A percentile compares a stretch with the other conserved stretches of the same genome.
Conservation (phyloP, 2,888 invertebrate species). For the Mythimna ferrago region DNA sequence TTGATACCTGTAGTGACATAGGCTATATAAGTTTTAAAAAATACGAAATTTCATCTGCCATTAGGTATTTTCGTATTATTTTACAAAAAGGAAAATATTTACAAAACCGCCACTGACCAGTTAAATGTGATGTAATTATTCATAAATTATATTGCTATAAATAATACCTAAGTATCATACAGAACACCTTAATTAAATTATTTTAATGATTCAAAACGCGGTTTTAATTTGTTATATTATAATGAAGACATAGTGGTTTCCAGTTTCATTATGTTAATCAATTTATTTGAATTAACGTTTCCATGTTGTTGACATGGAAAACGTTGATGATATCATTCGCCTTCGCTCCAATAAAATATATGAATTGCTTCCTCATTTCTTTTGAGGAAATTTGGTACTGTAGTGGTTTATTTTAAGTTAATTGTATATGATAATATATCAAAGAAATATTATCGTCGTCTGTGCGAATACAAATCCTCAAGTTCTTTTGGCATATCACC, state of each 20-base stretch:
- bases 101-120: conserved; percentile 33
- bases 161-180: conserved; percentile 22
- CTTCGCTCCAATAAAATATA: conserved; percentile 18
- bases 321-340: conserved; percentile 41
- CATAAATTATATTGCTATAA: conserved; percentile 50
- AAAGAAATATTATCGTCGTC: no score
- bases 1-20: no score
- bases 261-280: conserved; percentile 43
- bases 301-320: conserved; percentile 30
- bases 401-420: neutral
- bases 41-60: no score
- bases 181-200: conserved; percentile 57
- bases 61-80: no score
- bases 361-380: conserved; percentile 30
- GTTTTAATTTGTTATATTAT: conserved; percentile 47
- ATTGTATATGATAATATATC: no score
- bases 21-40: no score
- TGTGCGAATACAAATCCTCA: no score
- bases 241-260: conserved; percentile 53
- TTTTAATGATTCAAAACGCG: conserved; percentile 53
- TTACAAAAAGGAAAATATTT: neutral
- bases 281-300: conserved; percentile 51
- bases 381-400: neutral
- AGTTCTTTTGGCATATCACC: no score
- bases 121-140: conserved; percentile 51